Conservation (phyloP, 2,888 invertebrate species). For the Cephalotes varians region DNA sequence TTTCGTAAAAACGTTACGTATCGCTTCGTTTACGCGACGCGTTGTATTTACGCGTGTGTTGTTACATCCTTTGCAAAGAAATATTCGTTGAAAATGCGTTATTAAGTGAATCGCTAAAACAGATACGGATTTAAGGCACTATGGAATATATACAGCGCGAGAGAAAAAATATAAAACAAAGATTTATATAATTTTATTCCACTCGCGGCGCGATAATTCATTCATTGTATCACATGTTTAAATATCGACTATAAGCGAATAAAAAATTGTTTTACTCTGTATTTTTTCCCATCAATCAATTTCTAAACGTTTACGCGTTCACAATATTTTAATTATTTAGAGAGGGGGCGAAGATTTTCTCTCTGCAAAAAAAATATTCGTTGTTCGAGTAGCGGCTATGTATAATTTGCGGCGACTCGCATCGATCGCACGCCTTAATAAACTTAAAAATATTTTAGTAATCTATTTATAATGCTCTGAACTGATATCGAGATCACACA, state of each 20-base stretch:
- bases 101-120: not conserved
- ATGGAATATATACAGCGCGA: not conserved
- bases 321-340: conserved; percentile 1
- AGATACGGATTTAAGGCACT: not conserved
- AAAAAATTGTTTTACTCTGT: not conserved
- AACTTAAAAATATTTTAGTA: conserved; percentile 44
- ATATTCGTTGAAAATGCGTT: not conserved
- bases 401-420: conserved; percentile 14
- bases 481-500: conserved; percentile 42
- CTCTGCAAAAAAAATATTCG: not conserved
- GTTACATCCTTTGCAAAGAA: conserved; percentile 5
- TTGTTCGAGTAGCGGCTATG: conserved; percentile 22
- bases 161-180: not conserved
- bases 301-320: not conserved
- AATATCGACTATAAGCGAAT: not conserved
- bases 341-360: not conserved
- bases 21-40: conserved; percentile 6
- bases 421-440: conserved; percentile 27
- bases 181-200: not conserved
- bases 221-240: not conserved
- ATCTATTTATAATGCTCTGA: conserved; percentile 48
- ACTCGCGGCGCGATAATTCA: not conserved
- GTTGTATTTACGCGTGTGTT: conserved; percentile 19
- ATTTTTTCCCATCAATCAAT: not conserved
- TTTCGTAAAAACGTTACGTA: conserved; percentile 34